Evolutionary conservation across 2,888 invertebrate species (phyloP).

Genomic region (Aporophyla lueneburgensis): DNA sequence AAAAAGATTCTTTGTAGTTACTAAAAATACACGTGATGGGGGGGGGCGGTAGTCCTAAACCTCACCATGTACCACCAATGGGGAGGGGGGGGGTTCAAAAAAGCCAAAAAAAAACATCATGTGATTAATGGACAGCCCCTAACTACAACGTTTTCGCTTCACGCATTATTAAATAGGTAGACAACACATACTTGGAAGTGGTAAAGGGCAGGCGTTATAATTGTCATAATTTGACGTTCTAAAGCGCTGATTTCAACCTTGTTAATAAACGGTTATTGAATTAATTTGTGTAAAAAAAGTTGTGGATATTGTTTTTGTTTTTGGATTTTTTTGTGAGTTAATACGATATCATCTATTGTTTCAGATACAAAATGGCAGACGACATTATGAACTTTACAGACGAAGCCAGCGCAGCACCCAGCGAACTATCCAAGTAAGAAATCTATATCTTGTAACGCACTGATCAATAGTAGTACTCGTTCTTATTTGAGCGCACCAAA

Average conservation of each 20-base stretch:
- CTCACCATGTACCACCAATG: too few relatives aligned
- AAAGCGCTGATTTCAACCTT: neutral
- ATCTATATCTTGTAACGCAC: neutral
- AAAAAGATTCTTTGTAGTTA: too few relatives aligned
- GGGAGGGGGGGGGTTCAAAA: too few relatives aligned
- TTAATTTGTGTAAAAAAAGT: neutral
- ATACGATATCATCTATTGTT: conserved; percentile 65
- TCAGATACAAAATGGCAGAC: conserved; percentile 78
- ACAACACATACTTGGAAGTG: neutral
- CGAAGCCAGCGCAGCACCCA: conserved; percentile 73
- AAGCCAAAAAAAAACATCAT: too few relatives aligned
- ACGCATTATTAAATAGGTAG: too few relatives aligned
- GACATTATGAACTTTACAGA: conserved; percentile 74
- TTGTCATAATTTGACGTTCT: neutral
- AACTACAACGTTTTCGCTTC: too few relatives aligned
- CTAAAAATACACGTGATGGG: too few relatives aligned
- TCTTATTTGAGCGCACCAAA: too few relatives aligned
- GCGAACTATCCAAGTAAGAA: conserved; percentile 81
- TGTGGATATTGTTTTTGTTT: neutral
- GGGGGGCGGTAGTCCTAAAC: too few relatives aligned
- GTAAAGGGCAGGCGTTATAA: neutral
- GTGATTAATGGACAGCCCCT: too few relatives aligned
- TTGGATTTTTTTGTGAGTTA: neutral
- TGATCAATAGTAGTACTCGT: too few relatives aligned
- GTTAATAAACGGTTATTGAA: neutral